Conservation (phyloP, 2,113 vertebrate genomes). For the Rhodinocichla rosea region DNA sequence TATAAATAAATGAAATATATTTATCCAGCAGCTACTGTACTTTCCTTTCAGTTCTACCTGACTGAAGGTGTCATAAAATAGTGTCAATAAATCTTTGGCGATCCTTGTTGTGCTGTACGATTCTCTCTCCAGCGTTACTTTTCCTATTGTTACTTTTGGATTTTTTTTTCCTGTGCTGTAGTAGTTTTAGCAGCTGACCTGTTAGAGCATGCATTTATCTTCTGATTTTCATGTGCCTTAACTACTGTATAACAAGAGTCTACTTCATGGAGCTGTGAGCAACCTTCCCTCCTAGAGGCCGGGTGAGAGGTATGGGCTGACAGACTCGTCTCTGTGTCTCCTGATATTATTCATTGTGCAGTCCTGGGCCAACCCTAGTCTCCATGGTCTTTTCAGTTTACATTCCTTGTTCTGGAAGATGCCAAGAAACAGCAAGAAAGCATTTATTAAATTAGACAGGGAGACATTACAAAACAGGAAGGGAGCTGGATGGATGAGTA, state of each 20-base stretch:
- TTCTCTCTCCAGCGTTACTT: neutral
- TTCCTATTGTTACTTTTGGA: neutral
- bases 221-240: neutral
- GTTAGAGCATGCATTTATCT: neutral
- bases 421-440: constrained; percentile 75
- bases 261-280: neutral
- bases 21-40: neutral
- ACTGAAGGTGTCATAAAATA: neutral
- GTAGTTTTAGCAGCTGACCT: neutral
- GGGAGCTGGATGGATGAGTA: constrained; percentile 70
- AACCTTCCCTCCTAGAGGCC: neutral
- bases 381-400: constrained; percentile 76
- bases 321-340: constrained; percentile 60
- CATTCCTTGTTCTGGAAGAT: constrained; percentile 76
- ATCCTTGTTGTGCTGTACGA: neutral
- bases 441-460: constrained; percentile 76
- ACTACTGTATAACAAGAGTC: neutral
- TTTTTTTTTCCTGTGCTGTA: neutral
- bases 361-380: constrained; percentile 53
- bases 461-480: constrained; percentile 77
- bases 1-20: neutral
- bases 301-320: neutral
- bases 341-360: constrained; percentile 66
- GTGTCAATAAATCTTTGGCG: neutral
- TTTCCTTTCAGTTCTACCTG: neutral